Evolutionary conservation across 2,888 invertebrate species (phyloP).

Genomic region (Hyposoter didymator): DNA sequence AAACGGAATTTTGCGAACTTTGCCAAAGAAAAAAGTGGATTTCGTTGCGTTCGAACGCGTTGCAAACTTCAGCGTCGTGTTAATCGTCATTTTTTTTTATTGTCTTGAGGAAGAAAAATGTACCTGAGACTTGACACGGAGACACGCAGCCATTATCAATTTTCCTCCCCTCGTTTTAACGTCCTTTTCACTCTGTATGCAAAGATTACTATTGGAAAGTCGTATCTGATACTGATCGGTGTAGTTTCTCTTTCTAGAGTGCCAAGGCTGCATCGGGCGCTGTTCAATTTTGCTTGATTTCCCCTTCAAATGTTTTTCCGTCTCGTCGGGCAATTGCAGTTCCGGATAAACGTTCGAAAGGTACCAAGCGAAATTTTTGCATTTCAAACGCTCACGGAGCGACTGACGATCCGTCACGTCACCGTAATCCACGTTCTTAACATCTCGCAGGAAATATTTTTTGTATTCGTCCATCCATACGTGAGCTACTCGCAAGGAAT

Average conservation of each 20-base stretch:
- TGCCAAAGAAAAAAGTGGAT: too few relatives aligned
- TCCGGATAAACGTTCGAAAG: constrained; percentile 94
- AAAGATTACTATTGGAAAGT: constrained; percentile 89
- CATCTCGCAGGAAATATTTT: constrained; percentile 91
- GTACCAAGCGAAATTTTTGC: constrained; percentile 95
- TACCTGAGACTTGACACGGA: constrained; percentile 90
- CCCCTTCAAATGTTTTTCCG: constrained; percentile 85
- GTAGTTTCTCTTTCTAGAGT: constrained; percentile 91
- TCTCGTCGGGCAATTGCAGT: constrained; percentile 88
- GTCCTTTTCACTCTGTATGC: constrained; percentile 92
- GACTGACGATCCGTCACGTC: constrained; percentile 91
- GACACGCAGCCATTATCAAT: constrained; percentile 90
- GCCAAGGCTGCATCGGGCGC: constrained; percentile 92
- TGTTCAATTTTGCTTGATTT: constrained; percentile 88
- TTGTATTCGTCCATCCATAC: constrained; percentile 99
- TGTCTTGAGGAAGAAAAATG: neutral
- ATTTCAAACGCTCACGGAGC: constrained; percentile 90
- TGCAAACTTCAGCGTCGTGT: too few relatives aligned
- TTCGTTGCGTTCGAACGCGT: too few relatives aligned
- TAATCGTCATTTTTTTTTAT: constrained; percentile 8
- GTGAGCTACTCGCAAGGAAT: constrained; percentile 95
- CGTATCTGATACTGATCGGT: constrained; percentile 90
- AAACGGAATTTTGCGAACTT: too few relatives aligned
- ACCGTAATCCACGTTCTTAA: constrained; percentile 88
- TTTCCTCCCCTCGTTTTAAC: constrained; percentile 90